Base-by-base conservation (phyloP, 2,888 invertebrate genomes). In the Philereme vetulata region DNA sequence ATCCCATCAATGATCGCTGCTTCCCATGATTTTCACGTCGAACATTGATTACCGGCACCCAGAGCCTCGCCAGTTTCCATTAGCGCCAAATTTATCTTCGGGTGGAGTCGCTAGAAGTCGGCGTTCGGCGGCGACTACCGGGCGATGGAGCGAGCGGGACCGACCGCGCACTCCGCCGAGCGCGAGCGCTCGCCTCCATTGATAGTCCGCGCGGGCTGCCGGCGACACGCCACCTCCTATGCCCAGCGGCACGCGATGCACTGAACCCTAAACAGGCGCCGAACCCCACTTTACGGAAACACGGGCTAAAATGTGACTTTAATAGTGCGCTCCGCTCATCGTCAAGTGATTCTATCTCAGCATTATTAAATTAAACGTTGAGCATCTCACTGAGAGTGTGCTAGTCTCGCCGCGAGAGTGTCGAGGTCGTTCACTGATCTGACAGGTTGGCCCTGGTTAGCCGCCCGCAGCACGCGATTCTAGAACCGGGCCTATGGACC, bases 31-130 rank as follows among this genome's bases (percentile, higher is more conserved):
- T 85, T 86, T 77, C 80, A 83, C 82, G 81, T 85, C 81, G 80
- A 88, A 81, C 90, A 91, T 91, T 88, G 91, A 91, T 91, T 90
- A 85, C 88, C 79, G 78, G 82, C 84, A 83, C 84, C 82, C 87
- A 85, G 81, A 82, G 82, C 77, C 80, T 78, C 79, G 82, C 81
- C 83, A 81, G 85, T 85, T 86, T 82, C 85, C 78, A 86, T 90
- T 87, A 89, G 90, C 87, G 90, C 90, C 90, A 90, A 91, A 90
- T 88, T 88, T 88, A 91, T 84, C 90, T 84, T 90, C 90, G 90
- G 87, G 82, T 76, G 78, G 78, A 80, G 82, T 88, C 90, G 90
- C 81, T 77, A 71, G 72, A 72, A 63, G 72, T 86, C 88, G 88
- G 84, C 73, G 68, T 64, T 69, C 68, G 73, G 80, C 82, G 83